These are phyloP conservation scores for Brassicogethes aeneus DNA, from an alignment of 2,888 invertebrate species.

Conservation along the genomic window DNA sequence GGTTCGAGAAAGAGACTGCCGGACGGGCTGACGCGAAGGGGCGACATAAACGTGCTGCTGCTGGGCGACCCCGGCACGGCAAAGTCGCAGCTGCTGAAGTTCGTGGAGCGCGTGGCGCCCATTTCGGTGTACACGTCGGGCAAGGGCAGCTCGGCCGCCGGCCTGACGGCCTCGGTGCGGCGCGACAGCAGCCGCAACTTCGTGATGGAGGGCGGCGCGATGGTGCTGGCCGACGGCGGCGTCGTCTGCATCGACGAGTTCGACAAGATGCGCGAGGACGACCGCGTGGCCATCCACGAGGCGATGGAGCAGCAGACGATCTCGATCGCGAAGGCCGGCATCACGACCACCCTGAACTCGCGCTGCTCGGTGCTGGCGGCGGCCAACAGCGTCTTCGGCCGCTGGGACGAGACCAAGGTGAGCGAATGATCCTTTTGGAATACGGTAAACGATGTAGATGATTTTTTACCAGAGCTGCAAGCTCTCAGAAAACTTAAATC, in stretches of 20 bases:
- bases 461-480: too few species aligned
- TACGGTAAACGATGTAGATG: neutral
- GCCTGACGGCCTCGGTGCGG: slow-evolving; percentile 94
- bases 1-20: slow-evolving; percentile 80
- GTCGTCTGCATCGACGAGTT: slow-evolving; percentile 99
- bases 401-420: slow-evolving; percentile 96
- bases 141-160: slow-evolving; percentile 99
- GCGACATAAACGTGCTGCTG: slow-evolving; percentile 91
- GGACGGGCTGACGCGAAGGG: slow-evolving; percentile 90
- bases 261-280: slow-evolving; percentile 99
- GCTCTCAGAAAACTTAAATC: too few species aligned
- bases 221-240: slow-evolving; percentile 98
- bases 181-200: slow-evolving; percentile 90
- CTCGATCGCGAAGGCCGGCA: slow-evolving; percentile 98
- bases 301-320: slow-evolving; percentile 99
- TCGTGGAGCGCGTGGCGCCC: slow-evolving; percentile 90
- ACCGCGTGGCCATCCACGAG: slow-evolving; percentile 98
- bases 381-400: slow-evolving; percentile 95
- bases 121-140: slow-evolving; percentile 97
- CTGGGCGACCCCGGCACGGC: slow-evolving; percentile 99
- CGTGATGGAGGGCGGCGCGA: slow-evolving; percentile 98
- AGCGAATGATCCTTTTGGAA: slow-evolving; percentile 7
- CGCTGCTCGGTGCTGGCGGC: slow-evolving; percentile 98
- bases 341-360: slow-evolving; percentile 96
- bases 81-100: slow-evolving; percentile 96